Conservation (phyloP, 2,797 vertebrate genomes). For the Smutsia gigantea region DNA sequence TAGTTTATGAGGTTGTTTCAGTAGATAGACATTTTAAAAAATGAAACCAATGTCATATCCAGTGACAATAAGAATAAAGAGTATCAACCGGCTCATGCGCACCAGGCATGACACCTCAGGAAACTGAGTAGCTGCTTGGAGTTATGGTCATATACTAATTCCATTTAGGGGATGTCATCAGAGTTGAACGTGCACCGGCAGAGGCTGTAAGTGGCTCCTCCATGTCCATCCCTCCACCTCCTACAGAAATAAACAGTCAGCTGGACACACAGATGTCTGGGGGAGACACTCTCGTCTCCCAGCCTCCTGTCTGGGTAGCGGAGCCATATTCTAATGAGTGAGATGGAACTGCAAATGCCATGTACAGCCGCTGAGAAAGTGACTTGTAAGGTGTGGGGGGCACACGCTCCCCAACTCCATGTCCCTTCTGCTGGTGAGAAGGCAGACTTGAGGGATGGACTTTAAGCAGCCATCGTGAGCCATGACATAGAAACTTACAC, state of each 20-base stretch:
- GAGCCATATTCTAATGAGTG: not conserved
- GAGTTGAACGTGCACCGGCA: not conserved
- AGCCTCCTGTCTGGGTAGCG: not conserved
- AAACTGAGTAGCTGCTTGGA: not conserved
- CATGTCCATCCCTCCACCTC: not conserved
- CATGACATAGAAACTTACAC: not conserved
- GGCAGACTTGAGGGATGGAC: not conserved
- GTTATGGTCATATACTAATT: not conserved
- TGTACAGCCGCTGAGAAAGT: not conserved
- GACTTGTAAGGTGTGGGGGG: not conserved
- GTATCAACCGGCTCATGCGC: not conserved
- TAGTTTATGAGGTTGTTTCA: not conserved
- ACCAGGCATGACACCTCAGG: not conserved
- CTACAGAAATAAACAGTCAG: not conserved
- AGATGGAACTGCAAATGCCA: not conserved
- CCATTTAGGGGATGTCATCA: not conserved
- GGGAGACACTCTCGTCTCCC: not conserved
- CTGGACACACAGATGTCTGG: not conserved
- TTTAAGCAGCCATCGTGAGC: not conserved
- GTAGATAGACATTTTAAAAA: not conserved
- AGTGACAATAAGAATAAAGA: not conserved
- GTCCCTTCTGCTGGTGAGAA: not conserved
- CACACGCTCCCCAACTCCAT: not conserved
- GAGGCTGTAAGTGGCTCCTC: not conserved
- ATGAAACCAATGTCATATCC: not conserved